A percentile compares a stretch with the other conserved stretches of the same genome.
Conservation (phyloP, 2,888 invertebrate species). For the Willowsia nigromaculata region DNA sequence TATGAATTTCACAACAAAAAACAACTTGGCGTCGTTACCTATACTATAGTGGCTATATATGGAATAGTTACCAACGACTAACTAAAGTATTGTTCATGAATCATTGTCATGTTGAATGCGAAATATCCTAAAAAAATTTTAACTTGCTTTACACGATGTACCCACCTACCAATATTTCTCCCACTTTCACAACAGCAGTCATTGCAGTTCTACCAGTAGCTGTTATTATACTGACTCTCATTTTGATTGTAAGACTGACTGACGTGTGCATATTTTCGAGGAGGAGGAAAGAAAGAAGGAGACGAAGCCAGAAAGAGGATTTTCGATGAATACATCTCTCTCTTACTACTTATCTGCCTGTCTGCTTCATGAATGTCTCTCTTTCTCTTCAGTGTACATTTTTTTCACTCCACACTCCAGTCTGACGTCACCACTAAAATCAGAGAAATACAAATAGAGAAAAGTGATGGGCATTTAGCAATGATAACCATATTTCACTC, state of each 20-base stretch:
- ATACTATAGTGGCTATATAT: background rate
- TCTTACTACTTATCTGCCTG: background rate
- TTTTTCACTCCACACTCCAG: background rate
- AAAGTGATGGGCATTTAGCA: background rate
- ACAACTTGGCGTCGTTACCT: background rate
- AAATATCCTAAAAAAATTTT: conserved; percentile 46
- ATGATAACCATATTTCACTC: background rate
- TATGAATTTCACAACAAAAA: background rate
- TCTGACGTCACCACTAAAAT: background rate
- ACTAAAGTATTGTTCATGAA: conserved; percentile 47
- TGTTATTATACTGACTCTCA: background rate
- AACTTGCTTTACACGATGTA: background rate
- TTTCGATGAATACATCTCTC: background rate
- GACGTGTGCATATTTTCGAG: conserved; percentile 5
- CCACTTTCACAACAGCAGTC: background rate
- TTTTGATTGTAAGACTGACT: conserved; percentile 26
- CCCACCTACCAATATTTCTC: too few species aligned
- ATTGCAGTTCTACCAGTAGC: background rate
- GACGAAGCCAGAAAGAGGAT: conserved; percentile 10
- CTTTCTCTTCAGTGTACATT: background rate
- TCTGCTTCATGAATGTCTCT: background rate
- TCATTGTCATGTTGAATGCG: conserved; percentile 57
- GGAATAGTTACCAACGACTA: background rate
- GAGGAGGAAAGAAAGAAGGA: background rate
- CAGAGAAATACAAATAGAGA: background rate